Evolutionary conservation across 2,113 vertebrate genomes (phyloP), one percentile per base, ranked within the genome.

Genomic region (Hiodon tergisus): DNA sequence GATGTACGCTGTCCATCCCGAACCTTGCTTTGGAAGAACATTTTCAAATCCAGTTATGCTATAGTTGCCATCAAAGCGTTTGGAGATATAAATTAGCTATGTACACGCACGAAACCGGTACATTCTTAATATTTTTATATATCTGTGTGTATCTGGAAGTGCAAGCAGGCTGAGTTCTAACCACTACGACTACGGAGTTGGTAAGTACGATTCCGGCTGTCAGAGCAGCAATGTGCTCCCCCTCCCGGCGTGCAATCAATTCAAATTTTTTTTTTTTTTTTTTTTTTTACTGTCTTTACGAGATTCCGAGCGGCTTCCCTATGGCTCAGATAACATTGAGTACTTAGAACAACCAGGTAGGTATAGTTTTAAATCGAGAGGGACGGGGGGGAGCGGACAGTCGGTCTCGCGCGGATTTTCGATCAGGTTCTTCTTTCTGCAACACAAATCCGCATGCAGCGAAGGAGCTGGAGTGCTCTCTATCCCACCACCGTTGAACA

Each of bases 211-310:
- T 58, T 9, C 46, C 13, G 31, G 54, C 65, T 75, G 65, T 67
- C 54, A 59, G 16, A 68, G n/a, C 8, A 67, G 65, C 72, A 16
- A 17, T 75, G 55, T 59, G 47, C 65, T 67, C 73, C 63, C 13
- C 46, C 73, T 75, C 63, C 31, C 65, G 63, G 73, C 58, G 73
- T 55, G 53, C 65, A 58, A 75, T 75, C 73, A 75, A 65, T 63
- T 48, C 62, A n/a, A 63, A 46, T 59, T 58, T 68, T 67, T 62
- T 50, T 51, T 52, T 17, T 51, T 53, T 62, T 59, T 47, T 47
- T 47, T 47, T 13, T 4, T 7, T 16, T 57, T n/a, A 17, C 6
- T 14, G 52, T 7, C 54, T 55, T 55, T 10, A 53, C 51, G 65
- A 58, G 13, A 13, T 67, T 59, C 54, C 14, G 47, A 58, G 31